phyloP scores from a whole-genome alignment of 2,888 invertebrate genomes.

The Gasteruption jaculator region DNA sequence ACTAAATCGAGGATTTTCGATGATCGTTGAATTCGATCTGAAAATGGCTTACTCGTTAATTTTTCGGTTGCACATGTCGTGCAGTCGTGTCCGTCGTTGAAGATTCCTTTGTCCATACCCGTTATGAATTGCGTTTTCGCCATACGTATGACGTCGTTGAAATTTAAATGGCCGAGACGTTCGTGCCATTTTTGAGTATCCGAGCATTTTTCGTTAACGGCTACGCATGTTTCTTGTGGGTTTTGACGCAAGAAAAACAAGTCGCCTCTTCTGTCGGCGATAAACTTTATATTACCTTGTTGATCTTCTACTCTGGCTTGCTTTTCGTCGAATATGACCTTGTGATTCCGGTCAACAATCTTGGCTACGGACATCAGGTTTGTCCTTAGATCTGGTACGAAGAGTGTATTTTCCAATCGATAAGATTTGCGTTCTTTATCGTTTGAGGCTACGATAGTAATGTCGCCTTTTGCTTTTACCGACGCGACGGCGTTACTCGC shows the following conservation, averaged over 20 bases:
- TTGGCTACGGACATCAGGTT: constrained; percentile 25
- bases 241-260: constrained; percentile 17
- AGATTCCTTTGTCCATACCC: not conserved
- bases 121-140: constrained; percentile 1
- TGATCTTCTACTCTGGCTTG: constrained; percentile 15
- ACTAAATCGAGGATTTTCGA: constrained; percentile 17
- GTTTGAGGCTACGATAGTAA: too few relatives aligned
- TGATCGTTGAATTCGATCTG: too few relatives aligned
- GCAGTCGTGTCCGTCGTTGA: not conserved
- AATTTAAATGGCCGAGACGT: constrained; percentile 22
- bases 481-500: constrained; percentile 8
- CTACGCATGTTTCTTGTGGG: too few relatives aligned
- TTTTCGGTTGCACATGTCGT: constrained; percentile 12
- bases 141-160: constrained; percentile 15
- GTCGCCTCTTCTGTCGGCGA: constrained; percentile 19
- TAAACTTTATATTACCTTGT: constrained; percentile 10
- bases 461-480: constrained; percentile 6
- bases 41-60: constrained; percentile 16
- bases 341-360: constrained; percentile 20
- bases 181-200: too few relatives aligned
- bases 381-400: constrained; percentile 24
- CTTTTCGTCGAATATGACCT: constrained; percentile 15
- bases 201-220: too few relatives aligned
- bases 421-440: too few relatives aligned
- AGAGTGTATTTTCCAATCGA: constrained; percentile 18